Percentiles rank a stretch among this genome's conserved stretches.
Conservation (phyloP, 2,797 vertebrate species). For the Poliocrania exsul region DNA sequence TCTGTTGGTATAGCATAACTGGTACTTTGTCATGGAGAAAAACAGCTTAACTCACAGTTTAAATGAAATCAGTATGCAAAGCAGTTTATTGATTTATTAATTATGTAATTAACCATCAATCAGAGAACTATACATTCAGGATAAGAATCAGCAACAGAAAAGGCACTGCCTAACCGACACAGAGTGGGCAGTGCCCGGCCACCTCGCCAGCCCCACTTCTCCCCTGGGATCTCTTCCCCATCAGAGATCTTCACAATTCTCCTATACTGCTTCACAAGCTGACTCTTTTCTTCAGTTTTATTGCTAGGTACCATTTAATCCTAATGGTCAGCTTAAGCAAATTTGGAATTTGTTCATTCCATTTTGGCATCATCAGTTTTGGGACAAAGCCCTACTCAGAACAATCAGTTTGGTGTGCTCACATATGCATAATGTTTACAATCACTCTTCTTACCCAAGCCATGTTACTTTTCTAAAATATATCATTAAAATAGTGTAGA, state of each 20-base stretch:
- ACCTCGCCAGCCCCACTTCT: accelerated
- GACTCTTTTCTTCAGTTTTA: neutral
- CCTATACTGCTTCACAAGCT: neutral
- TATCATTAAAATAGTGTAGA: neutral
- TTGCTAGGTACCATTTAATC: neutral
- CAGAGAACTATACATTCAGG: neutral
- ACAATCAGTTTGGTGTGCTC: neutral
- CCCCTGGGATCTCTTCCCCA: accelerated
- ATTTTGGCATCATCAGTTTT: neutral
- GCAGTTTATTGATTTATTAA: neutral
- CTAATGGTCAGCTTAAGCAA: neutral
- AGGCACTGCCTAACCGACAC: neutral
- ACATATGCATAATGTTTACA: neutral
- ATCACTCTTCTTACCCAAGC: neutral
- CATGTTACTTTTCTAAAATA: neutral
- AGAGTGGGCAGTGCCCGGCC: accelerated
- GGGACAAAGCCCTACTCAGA: neutral
- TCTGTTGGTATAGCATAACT: neutral
- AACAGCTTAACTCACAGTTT: neutral
- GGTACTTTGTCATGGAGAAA: neutral
- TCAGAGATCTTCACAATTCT: neutral
- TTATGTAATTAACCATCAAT: neutral
- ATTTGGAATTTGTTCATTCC: neutral
- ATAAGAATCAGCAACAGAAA: neutral
- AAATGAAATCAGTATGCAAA: neutral